Evolutionary conservation across 1,140 invertebrate species (phyloP).

Genomic region (Drosophila teissieri): DNA sequence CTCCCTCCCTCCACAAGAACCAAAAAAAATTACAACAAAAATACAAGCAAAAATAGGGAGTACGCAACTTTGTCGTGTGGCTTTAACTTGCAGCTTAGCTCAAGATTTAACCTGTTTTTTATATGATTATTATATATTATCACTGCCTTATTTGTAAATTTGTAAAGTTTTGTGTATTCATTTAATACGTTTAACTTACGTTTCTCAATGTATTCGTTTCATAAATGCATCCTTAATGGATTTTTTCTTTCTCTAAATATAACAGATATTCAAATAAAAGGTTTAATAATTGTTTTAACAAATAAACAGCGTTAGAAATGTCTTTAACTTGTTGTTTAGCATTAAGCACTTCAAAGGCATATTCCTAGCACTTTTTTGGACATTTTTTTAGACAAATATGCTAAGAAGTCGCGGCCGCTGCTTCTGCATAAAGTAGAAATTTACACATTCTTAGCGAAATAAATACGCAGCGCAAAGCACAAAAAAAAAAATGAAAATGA

Average conservation of each 20-base stretch:
- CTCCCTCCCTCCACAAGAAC: background rate
- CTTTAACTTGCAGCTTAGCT: slow-evolving; percentile 13
- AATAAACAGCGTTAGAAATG: too few species aligned
- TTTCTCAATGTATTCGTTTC: too few species aligned
- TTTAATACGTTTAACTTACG: too few species aligned
- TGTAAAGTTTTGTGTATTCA: background rate
- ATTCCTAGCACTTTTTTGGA: background rate
- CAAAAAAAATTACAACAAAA: background rate
- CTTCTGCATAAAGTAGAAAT: slow-evolving; percentile 79
- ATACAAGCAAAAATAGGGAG: slow-evolving; percentile 5
- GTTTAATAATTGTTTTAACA: too few species aligned
- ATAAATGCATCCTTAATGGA: too few species aligned
- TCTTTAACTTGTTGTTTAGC: too few species aligned
- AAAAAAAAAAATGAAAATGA: slow-evolving; percentile 9
- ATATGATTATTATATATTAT: too few species aligned
- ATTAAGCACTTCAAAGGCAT: slow-evolving; percentile 27
- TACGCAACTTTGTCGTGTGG: slow-evolving; percentile 15
- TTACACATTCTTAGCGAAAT: slow-evolving; percentile 81
- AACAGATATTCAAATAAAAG: too few species aligned
- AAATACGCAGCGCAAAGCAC: slow-evolving; percentile 60
- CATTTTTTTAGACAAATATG: slow-evolving; percentile 51
- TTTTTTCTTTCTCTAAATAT: too few species aligned
- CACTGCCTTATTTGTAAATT: too few species aligned
- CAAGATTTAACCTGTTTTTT: background rate
- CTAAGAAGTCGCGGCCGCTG: slow-evolving; percentile 75